A percentile compares a stretch with the other conserved stretches of the same genome.
Evolutionary conservation across 92 coral and sea anemone species (phyloP).

Genomic region (Parazoanthus swiftii): DNA sequence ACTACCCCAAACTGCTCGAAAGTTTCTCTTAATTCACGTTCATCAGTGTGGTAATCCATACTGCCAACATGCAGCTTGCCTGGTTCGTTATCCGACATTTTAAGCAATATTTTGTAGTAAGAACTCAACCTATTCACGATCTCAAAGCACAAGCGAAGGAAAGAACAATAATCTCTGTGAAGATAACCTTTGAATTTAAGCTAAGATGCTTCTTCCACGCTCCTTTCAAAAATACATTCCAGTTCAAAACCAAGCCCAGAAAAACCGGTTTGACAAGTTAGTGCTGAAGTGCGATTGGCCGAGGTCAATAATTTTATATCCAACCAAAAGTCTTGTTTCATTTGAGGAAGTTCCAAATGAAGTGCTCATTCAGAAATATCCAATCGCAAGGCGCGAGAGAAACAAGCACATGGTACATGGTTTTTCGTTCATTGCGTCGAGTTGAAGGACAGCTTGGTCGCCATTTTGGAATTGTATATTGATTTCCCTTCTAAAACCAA

Average conservation of each 20-base stretch:
- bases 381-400: constrained; percentile 23
- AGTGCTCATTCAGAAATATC: neutral
- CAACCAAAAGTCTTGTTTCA: constrained; percentile 1
- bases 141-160: constrained; percentile 8
- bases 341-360: neutral
- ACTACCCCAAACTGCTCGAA: constrained; percentile 21
- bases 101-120: neutral
- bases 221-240: neutral
- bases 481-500: neutral
- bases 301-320: neutral
- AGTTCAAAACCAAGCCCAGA: neutral
- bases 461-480: neutral
- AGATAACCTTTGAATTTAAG: neutral
- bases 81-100: constrained; percentile 35
- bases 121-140: neutral
- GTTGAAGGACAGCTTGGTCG: neutral
- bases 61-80: constrained; percentile 26
- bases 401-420: constrained; percentile 25
- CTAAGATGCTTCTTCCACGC: no score
- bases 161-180: neutral
- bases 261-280: constrained; percentile 38
- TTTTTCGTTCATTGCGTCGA: neutral
- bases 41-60: neutral
- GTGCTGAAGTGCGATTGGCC: constrained; percentile 18
- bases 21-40: neutral